Conservation (phyloP, 2,797 vertebrate species). For the Oryzias sinensis region DNA sequence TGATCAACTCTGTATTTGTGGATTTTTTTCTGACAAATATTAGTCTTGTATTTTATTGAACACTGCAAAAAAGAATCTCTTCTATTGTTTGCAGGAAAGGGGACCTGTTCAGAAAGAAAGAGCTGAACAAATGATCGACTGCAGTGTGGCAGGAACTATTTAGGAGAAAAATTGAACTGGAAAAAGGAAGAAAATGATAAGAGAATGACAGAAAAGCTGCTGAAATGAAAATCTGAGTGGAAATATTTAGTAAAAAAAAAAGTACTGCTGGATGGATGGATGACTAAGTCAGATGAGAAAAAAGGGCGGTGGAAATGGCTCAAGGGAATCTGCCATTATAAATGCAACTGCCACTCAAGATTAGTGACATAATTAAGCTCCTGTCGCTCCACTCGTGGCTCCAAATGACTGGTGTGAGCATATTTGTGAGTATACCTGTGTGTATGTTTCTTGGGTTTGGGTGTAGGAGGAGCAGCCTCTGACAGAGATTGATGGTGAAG, state of each 20-base stretch:
- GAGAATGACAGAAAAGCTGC: constrained; percentile 19
- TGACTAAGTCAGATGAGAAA: too few species aligned
- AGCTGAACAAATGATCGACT: too few species aligned
- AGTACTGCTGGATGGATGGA: constrained; percentile 54
- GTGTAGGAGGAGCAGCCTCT: constrained; percentile 51
- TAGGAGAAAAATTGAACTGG: not conserved
- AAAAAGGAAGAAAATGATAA: constrained; percentile 15
- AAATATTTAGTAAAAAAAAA: constrained; percentile 52
- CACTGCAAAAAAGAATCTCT: too few species aligned
- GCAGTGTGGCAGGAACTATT: too few species aligned
- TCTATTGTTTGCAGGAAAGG: too few species aligned
- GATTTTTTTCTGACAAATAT: too few species aligned
- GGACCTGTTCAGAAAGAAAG: too few species aligned
- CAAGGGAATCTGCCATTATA: constrained; percentile 66
- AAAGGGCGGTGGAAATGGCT: constrained; percentile 51
- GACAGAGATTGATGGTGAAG: constrained; percentile 75
- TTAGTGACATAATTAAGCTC: constrained; percentile 75
- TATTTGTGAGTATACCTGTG: constrained; percentile 17
- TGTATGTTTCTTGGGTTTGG: constrained; percentile 38
- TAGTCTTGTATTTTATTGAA: too few species aligned
- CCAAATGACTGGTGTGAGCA: constrained; percentile 15
- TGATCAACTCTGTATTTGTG: too few species aligned
- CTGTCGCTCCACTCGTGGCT: constrained; percentile 48
- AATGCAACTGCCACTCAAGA: constrained; percentile 74
- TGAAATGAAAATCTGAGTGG: constrained; percentile 51